Evolutionary conservation across 2,113 vertebrate species (phyloP).

Genomic region (Tetrao urogallus): DNA sequence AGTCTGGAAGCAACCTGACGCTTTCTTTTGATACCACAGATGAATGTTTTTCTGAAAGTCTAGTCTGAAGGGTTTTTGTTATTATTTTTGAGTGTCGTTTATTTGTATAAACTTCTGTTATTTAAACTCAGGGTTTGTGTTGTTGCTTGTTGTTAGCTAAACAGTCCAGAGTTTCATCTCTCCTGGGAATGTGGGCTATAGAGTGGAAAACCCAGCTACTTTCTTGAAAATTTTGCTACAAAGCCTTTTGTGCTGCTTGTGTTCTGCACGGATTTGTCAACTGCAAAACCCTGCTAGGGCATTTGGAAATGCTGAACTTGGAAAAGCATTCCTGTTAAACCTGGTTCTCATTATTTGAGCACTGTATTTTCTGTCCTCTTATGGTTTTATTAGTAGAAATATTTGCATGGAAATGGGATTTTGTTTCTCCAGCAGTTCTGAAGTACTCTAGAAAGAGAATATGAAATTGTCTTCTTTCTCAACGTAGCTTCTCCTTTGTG

Average conservation of each 20-base stretch:
- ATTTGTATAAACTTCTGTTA: neutral
- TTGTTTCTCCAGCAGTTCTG: neutral
- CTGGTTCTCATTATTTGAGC: neutral
- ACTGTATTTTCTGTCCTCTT: neutral
- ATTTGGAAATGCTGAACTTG: constrained; percentile 3
- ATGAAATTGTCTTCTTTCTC: neutral
- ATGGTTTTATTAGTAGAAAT: neutral
- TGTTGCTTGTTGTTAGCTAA: constrained; percentile 8
- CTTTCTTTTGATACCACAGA: neutral
- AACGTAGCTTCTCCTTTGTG: neutral
- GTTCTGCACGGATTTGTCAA: constrained; percentile 13
- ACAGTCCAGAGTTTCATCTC: neutral
- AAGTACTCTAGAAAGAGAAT: neutral
- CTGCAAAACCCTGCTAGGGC: neutral
- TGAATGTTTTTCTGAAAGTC: neutral
- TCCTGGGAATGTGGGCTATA: neutral
- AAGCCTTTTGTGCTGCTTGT: constrained; percentile 9
- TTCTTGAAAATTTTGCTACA: neutral
- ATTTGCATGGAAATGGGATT: constrained; percentile 4
- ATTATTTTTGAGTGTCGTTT: neutral
- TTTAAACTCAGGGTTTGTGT: neutral
- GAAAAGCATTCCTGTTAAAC: neutral
- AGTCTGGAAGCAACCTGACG: neutral
- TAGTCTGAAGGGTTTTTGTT: neutral
- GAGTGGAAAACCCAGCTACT: neutral